Evolutionary conservation across 53 echinoderm and acorn worm species (phyloP).

Genomic region (Hippasteria phrygiana): DNA sequence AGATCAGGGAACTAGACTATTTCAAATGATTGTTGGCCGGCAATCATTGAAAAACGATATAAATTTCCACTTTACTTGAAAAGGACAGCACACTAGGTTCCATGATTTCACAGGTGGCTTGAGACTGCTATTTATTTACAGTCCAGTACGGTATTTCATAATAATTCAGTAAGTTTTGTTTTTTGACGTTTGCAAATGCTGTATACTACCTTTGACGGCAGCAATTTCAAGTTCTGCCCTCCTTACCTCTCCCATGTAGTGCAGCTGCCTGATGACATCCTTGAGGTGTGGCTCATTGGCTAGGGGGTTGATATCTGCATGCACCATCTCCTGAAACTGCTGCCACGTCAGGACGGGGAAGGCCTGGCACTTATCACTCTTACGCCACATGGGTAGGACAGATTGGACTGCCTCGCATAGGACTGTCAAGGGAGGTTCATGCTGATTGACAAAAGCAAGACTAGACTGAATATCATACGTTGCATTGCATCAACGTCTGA

Average conservation of each 20-base stretch:
- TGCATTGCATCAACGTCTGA: background rate
- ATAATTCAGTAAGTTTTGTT: too few relatives aligned
- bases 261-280: conserved; percentile 84
- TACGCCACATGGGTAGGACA: conserved; percentile 89
- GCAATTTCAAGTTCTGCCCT: background rate
- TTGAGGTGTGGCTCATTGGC: conserved; percentile 82
- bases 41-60: too few relatives aligned
- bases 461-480: background rate
- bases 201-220: too few relatives aligned
- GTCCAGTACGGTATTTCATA: too few relatives aligned
- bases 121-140: too few relatives aligned
- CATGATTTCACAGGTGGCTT: too few relatives aligned
- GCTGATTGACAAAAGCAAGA: conserved; percentile 48
- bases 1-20: too few relatives aligned
- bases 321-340: conserved; percentile 88
- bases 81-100: too few relatives aligned
- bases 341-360: conserved; percentile 97
- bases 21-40: too few relatives aligned
- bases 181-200: too few relatives aligned
- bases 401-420: conserved; percentile 83
- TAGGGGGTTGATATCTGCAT: conserved; percentile 91
- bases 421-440: conserved; percentile 79
- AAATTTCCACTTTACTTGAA: too few relatives aligned
- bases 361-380: conserved; percentile 72
- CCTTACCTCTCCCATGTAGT: conserved; percentile 74